Conservation (phyloP, 2,113 vertebrate genomes). For the Mustelus asterias region DNA sequence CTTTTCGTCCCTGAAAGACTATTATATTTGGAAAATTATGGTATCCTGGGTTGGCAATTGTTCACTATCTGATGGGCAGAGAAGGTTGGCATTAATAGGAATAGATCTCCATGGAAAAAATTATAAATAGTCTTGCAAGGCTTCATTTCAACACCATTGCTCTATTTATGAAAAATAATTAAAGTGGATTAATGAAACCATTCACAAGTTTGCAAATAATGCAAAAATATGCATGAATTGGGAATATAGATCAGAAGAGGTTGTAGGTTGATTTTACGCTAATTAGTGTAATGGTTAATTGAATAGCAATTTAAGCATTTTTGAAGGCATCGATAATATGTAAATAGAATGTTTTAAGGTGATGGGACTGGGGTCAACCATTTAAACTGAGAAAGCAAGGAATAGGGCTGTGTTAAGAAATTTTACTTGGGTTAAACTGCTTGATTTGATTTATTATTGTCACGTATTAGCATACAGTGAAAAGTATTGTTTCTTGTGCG, state of each 20-base stretch:
- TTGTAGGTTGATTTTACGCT: not conserved
- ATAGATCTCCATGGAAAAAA: too few species aligned
- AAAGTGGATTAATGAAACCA: too few species aligned
- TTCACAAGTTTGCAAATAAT: too few species aligned
- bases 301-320: not conserved
- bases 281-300: not conserved
- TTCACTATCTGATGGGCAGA: not conserved
- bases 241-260: too few species aligned
- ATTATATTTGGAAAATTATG: too few species aligned
- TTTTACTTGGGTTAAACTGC: not conserved
- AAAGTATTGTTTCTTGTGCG: too few species aligned
- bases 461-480: too few species aligned
- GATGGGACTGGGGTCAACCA: not conserved
- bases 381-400: not conserved
- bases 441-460: too few species aligned
- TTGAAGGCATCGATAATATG: not conserved
- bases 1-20: too few species aligned
- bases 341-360: not conserved
- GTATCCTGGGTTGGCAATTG: not conserved
- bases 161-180: too few species aligned
- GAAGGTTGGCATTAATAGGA: too few species aligned
- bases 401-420: not conserved
- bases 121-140: not conserved
- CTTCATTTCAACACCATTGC: not conserved
- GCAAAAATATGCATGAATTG: too few species aligned